phyloP scores from a whole-genome alignment of 2,113 vertebrate genomes.

The Marmota monax region DNA sequence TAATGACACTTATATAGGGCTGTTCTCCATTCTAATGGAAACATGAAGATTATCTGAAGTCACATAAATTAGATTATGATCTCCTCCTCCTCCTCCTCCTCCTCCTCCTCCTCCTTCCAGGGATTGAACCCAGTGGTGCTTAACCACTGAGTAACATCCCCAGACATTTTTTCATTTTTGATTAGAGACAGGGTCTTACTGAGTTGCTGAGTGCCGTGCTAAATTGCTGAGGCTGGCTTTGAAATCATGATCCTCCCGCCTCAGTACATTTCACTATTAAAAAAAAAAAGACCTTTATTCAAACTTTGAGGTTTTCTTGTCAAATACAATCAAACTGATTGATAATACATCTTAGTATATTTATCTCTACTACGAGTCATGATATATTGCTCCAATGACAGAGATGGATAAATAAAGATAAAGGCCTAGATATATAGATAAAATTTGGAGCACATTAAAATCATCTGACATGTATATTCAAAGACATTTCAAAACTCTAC shows the following conservation, averaged over 20 bases:
- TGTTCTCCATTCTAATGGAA: background rate
- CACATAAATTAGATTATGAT: background rate
- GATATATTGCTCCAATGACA: background rate
- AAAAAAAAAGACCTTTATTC: background rate
- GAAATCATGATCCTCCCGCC: no score
- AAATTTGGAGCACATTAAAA: background rate
- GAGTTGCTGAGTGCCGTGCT: no score
- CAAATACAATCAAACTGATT: conserved; percentile 32
- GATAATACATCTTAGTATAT: background rate
- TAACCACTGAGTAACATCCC: no score
- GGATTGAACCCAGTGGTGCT: no score
- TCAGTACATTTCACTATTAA: background rate
- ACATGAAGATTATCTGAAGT: background rate
- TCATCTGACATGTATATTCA: background rate
- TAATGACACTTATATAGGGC: background rate
- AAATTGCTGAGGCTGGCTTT: no score
- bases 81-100: no score
- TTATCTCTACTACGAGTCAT: background rate
- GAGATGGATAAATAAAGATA: background rate
- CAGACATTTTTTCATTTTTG: no score
- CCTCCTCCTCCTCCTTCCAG: no score
- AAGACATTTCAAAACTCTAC: background rate
- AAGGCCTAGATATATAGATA: background rate
- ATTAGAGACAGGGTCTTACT: no score
- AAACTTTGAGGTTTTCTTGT: background rate